Percentiles rank a stretch among this genome's conserved stretches.
Evolutionary conservation across 2,797 vertebrate genomes (phyloP).

Genomic region (Emydoidea blandingii): DNA sequence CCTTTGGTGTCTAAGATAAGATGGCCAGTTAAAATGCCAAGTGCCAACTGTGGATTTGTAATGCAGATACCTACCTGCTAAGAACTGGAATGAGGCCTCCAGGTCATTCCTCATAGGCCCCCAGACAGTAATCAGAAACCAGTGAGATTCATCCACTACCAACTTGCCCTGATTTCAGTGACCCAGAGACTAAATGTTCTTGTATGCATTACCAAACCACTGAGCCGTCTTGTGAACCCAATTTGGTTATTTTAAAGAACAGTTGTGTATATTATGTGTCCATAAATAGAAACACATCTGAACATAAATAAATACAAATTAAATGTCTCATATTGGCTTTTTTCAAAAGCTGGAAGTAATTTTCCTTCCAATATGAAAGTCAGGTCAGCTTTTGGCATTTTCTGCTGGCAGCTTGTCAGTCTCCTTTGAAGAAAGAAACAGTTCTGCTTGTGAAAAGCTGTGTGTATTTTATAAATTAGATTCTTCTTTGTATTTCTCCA

Average conservation of each 20-base stretch:
- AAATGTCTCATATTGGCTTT: slow-evolving; percentile 47
- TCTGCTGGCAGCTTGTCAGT: slow-evolving; percentile 58
- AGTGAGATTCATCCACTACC: rapidly evolving
- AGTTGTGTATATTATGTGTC: slow-evolving; percentile 24
- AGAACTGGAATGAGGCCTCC: neutral
- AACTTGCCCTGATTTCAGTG: neutral
- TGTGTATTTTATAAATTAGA: slow-evolving; percentile 69
- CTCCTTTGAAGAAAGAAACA: slow-evolving; percentile 68
- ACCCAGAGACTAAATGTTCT: neutral
- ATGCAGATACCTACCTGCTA: neutral
- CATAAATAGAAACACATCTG: slow-evolving; percentile 70
- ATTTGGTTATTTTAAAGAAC: neutral
- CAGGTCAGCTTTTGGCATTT: slow-evolving; percentile 55
- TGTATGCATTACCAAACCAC: neutral
- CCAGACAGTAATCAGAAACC: rapidly evolving
- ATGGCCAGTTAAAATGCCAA: neutral
- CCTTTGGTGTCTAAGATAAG: neutral
- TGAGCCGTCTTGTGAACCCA: slow-evolving; percentile 37
- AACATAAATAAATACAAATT: slow-evolving; percentile 68
- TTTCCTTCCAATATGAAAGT: slow-evolving; percentile 49
- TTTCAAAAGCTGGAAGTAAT: slow-evolving; percentile 55
- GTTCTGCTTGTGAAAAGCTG: slow-evolving; percentile 68
- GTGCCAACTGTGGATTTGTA: neutral
- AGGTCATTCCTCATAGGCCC: neutral
- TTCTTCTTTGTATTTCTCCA: slow-evolving; percentile 63